Percentiles rank a stretch among this genome's conserved stretches.
Evolutionary conservation across 2,888 invertebrate genomes (phyloP).

Genomic region (Drosophila mayaguana): DNA sequence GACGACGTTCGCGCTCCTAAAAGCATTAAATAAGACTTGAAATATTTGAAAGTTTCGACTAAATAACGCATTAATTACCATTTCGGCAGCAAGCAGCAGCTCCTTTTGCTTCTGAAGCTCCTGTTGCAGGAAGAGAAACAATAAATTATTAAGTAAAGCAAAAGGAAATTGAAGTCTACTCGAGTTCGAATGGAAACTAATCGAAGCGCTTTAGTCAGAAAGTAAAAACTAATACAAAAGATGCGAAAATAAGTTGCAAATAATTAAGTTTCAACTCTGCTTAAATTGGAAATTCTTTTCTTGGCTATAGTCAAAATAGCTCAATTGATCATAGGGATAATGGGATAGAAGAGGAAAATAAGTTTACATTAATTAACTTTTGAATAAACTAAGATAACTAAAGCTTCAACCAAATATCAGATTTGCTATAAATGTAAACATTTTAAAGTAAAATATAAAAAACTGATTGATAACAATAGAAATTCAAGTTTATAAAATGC

Average conservation of each 20-base stretch:
- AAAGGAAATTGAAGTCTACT: not conserved
- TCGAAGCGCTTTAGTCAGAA: slow-evolving; percentile 3
- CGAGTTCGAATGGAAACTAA: not conserved
- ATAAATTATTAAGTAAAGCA: not conserved
- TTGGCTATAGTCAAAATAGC: too few relatives aligned
- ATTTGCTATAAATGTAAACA: not conserved
- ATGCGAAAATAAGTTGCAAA: not conserved
- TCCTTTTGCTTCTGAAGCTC: slow-evolving; percentile 95
- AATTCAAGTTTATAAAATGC: not conserved
- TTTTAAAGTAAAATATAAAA: too few relatives aligned
- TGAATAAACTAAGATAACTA: too few relatives aligned
- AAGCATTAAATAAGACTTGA: not conserved
- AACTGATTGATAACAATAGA: not conserved
- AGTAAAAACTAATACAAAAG: slow-evolving; percentile 2
- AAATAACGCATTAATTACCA: slow-evolving; percentile 87
- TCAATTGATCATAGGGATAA: too few relatives aligned
- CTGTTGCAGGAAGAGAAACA: slow-evolving; percentile 86
- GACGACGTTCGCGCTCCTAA: slow-evolving; percentile 94
- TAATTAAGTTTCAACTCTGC: not conserved
- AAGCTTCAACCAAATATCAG: not conserved
- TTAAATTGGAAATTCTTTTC: not conserved
- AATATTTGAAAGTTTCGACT: not conserved
- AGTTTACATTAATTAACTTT: too few relatives aligned
- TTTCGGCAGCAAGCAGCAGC: slow-evolving; percentile 92
- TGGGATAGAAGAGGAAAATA: too few relatives aligned